A percentile compares a stretch with the other conserved stretches of the same genome.
phyloP scores from a whole-genome alignment of 2,113 vertebrate genomes.

The Paratilapia polleni region DNA sequence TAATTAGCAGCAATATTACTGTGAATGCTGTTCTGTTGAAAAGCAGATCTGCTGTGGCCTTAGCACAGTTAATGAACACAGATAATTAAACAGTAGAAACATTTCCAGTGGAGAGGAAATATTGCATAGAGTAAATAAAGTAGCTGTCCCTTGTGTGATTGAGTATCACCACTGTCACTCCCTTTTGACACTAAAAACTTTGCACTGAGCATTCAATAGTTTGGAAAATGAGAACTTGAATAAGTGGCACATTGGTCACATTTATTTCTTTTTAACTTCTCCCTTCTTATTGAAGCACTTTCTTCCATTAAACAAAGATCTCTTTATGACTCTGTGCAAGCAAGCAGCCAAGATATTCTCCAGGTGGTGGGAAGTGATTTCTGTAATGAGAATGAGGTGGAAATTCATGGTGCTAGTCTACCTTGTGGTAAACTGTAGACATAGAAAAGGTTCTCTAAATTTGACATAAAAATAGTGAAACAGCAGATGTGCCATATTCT shows the following conservation, averaged over 20 bases:
- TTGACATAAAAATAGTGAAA: background rate
- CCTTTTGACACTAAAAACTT: constrained; percentile 39
- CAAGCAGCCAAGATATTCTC: constrained; percentile 15
- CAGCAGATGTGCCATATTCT: background rate
- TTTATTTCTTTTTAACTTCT: constrained; percentile 6
- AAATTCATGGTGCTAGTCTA: background rate
- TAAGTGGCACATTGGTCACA: background rate
- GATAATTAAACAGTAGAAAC: background rate
- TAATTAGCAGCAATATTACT: background rate
- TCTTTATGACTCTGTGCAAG: constrained; percentile 36
- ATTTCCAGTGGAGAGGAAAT: background rate
- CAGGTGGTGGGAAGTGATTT: constrained; percentile 14
- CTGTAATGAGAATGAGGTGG: constrained; percentile 10
- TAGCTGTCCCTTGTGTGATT: constrained; percentile 12
- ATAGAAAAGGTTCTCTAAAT: background rate
- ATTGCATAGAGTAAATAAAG: background rate
- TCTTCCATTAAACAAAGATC: constrained; percentile 11
- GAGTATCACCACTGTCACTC: constrained; percentile 12
- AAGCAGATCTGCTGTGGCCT: background rate
- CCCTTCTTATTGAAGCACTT: constrained; percentile 10
- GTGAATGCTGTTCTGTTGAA: background rate
- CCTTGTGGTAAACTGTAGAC: background rate
- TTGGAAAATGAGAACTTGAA: constrained; percentile 42
- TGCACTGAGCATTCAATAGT: constrained; percentile 36
- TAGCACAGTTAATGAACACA: background rate